Evolutionary conservation across 2,888 invertebrate species (phyloP), one percentile per base, ranked within the genome.

Genomic region (Clivina fossor): DNA sequence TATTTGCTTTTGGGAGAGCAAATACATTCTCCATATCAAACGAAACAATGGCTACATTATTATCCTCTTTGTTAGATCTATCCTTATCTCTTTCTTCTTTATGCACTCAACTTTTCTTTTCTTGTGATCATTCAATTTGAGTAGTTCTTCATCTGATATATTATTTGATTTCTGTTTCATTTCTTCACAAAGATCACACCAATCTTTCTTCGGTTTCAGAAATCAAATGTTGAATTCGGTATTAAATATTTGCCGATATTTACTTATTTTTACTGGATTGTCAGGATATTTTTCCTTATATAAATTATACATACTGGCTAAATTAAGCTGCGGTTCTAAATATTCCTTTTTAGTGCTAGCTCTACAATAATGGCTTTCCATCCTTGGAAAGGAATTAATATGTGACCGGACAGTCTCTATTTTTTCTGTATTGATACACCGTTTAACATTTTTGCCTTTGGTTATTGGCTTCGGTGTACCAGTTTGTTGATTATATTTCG

Each of bases 11-110:
- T 28, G 64, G 62, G 51, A 61, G 62, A 15, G 58, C 41, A 32
- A 65, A 56, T 38, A 65, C 63, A 57, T 63, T 65, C 38, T 62
- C 55, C 20, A 62, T 26, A 53, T 60, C 61, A 50, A 58, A 59
- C 4, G 16, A 13, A 15, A 38, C 7, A 26, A 60, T 51, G 43
- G 48, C 54, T 49, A 32, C 26, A 2, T 43, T 1, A 2, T 19
- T 7, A 16, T 43, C 26, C 2, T 43, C 8, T n/a, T n/a, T n/a
- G n/a, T n/a, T n/a, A n/a, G n/a, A n/a, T 26, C 44, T 43, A 16
- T 43, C 44, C n/a, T 24, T 2, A 2, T 43, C n/a, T 24, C 44
- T 43, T 2, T 26, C 13, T 19, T 43, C 15, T 2, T n/a, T n/a
- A n/a, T 11, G 19, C 40, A 40, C 19, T 15, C 40, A 2, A 2